Conservation (phyloP, 2,113 vertebrate species). For the Pteronura brasiliensis region DNA sequence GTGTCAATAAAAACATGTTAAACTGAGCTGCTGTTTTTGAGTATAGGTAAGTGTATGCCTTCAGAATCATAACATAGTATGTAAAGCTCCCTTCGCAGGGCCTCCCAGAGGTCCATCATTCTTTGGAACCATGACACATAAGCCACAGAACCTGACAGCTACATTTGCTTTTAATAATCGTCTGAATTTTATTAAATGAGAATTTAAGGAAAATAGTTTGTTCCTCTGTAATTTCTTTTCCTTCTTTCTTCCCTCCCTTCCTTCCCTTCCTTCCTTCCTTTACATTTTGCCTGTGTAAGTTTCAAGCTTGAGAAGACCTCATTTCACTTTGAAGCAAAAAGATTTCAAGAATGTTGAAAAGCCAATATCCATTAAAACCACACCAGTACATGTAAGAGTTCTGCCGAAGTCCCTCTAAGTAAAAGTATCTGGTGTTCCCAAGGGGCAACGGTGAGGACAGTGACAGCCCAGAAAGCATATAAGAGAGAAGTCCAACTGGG, state of each 20-base stretch:
- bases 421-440: background rate
- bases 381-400: background rate
- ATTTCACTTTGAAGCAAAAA: background rate
- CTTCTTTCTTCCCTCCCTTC: background rate
- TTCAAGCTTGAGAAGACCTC: background rate
- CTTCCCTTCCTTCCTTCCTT: background rate
- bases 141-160: background rate
- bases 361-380: background rate
- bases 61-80: background rate
- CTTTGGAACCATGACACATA: background rate
- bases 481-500: background rate
- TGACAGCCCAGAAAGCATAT: background rate
- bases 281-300: background rate
- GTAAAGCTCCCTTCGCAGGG: background rate
- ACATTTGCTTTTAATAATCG: background rate
- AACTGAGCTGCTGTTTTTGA: background rate
- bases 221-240: background rate
- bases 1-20: background rate
- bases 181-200: constrained; percentile 8
- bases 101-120: background rate
- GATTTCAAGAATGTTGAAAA: background rate
- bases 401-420: background rate
- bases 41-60: background rate
- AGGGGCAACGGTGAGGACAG: background rate
- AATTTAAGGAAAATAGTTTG: background rate